These are phyloP conservation scores for Porites lutea DNA, from an alignment of 64 coral and sea anemone genomes.

Conservation along the genomic window DNA sequence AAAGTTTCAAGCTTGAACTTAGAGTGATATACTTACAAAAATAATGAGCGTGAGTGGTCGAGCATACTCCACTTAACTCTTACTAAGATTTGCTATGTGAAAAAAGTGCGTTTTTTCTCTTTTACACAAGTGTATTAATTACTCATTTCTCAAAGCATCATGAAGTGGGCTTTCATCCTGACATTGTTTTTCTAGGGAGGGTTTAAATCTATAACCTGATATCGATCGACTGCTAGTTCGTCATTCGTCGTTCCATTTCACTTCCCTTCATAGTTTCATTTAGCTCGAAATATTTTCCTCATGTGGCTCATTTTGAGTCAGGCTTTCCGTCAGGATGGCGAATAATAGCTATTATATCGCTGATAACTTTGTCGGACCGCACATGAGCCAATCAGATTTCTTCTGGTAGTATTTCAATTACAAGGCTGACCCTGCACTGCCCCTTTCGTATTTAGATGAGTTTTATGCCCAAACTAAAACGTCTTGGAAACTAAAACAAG, in stretches of 20 bases:
- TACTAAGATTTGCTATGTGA: too few species aligned
- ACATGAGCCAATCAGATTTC: neutral
- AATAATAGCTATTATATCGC: neutral
- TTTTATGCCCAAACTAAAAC: too few species aligned
- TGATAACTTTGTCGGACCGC: conserved; percentile 24
- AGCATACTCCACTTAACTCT: too few species aligned
- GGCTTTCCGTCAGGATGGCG: neutral
- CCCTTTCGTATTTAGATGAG: neutral
- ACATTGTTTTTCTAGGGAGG: neutral
- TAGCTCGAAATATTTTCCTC: neutral
- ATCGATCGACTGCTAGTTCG: neutral
- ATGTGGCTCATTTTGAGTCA: too few species aligned
- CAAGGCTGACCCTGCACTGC: neutral
- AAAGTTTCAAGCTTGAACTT: too few species aligned
- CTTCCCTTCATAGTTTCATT: neutral
- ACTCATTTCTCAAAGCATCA: too few species aligned
- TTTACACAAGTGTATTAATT: neutral
- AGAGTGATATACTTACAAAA: too few species aligned
- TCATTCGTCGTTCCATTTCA: neutral
- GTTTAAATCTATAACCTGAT: neutral
- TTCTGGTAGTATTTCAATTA: neutral
- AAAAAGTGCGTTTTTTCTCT: neutral
- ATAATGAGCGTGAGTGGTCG: too few species aligned
- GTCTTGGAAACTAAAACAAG: too few species aligned
- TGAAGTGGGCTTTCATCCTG: neutral